Evolutionary conservation across 2,113 vertebrate genomes (phyloP).

Genomic region (Cricetomys ansorgei): DNA sequence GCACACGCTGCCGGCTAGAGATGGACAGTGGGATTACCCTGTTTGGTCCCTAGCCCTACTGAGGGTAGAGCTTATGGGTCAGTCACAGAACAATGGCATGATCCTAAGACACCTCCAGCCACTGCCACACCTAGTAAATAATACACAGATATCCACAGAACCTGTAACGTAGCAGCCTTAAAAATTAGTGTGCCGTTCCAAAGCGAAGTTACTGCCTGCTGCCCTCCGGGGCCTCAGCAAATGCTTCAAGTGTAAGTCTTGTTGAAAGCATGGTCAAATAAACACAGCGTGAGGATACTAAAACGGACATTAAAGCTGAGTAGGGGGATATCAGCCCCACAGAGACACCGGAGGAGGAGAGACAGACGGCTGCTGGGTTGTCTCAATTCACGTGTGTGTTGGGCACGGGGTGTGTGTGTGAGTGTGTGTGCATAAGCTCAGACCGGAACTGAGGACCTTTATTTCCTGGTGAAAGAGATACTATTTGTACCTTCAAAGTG

Average conservation of each 20-base stretch:
- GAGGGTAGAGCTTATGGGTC: not conserved
- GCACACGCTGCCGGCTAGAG: not conserved
- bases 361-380: not conserved
- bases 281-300: conserved; percentile 41
- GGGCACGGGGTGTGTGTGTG: not conserved
- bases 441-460: conserved; percentile 16
- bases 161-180: conserved; percentile 31
- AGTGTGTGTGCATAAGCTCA: not conserved
- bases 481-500: not conserved
- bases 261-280: conserved; percentile 66
- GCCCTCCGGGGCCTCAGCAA: conserved; percentile 33
- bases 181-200: conserved; percentile 27
- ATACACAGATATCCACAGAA: not conserved
- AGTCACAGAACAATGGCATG: not conserved
- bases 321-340: not conserved
- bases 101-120: not conserved
- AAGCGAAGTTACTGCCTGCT: not conserved
- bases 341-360: not conserved
- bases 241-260: conserved; percentile 42
- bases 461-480: not conserved
- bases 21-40: not conserved
- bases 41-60: not conserved
- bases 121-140: conserved; percentile 26
- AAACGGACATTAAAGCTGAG: not conserved
- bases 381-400: not conserved